Evolutionary conservation across 2,888 invertebrate species (phyloP).

Genomic region (Heliconius hortense): DNA sequence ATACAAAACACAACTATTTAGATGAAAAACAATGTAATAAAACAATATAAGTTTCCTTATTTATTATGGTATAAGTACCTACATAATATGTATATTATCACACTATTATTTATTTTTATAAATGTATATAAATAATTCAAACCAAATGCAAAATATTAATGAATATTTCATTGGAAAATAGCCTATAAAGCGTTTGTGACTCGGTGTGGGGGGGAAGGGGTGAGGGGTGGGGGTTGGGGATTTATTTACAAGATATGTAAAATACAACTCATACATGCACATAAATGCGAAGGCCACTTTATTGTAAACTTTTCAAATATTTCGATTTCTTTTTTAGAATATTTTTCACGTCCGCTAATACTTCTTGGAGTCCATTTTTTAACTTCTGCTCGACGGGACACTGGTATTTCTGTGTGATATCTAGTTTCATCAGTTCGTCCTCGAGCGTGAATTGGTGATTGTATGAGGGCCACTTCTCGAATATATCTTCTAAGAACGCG

Average conservation of each 20-base stretch:
- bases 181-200: slow-evolving; percentile 40
- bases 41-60: slow-evolving; percentile 31
- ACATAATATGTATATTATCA: slow-evolving; percentile 36
- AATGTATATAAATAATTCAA: slow-evolving; percentile 46
- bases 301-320: slow-evolving; percentile 73
- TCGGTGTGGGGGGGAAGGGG: not conserved
- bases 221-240: no score
- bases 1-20: not conserved
- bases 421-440: slow-evolving; percentile 65
- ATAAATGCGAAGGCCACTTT: slow-evolving; percentile 52
- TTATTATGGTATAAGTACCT: slow-evolving; percentile 46
- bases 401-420: slow-evolving; percentile 59
- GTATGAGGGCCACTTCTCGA: slow-evolving; percentile 71
- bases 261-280: slow-evolving; percentile 29
- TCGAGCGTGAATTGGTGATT: slow-evolving; percentile 59
- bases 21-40: slow-evolving; percentile 3
- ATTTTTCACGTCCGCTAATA: slow-evolving; percentile 77
- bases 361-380: slow-evolving; percentile 72
- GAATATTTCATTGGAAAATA: slow-evolving; percentile 34
- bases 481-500: slow-evolving; percentile 61
- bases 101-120: slow-evolving; percentile 41
- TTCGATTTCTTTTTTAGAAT: slow-evolving; percentile 81
- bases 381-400: slow-evolving; percentile 73
- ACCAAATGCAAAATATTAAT: slow-evolving; percentile 38
- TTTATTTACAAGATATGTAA: slow-evolving; percentile 47